These are phyloP conservation scores for Caenorhabditis afra DNA, from an alignment of 2,888 invertebrate genomes.

Conservation along the genomic window DNA sequence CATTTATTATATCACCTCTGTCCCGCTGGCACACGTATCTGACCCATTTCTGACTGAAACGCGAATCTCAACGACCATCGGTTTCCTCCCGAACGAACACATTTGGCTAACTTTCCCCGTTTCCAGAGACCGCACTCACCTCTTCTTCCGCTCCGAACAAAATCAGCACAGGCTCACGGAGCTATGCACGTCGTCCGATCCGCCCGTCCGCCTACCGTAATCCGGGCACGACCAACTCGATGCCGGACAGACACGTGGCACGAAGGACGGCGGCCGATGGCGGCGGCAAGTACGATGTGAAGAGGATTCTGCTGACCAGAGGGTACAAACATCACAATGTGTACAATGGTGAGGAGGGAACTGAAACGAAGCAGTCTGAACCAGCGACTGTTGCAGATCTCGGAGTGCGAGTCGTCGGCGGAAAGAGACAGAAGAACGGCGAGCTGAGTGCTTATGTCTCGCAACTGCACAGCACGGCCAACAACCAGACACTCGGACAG, in stretches of 20 bases:
- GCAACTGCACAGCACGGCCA: slow-evolving; percentile 83
- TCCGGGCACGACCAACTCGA: slow-evolving; percentile 34
- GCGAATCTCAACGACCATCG: slow-evolving; percentile 43
- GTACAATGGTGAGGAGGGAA: slow-evolving; percentile 67
- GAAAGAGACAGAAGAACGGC: slow-evolving; percentile 83
- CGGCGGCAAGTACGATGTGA: slow-evolving; percentile 80
- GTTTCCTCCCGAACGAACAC: slow-evolving; percentile 8
- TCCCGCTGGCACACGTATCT: neutral
- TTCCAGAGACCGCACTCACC: slow-evolving; percentile 41
- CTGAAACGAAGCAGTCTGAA: neutral
- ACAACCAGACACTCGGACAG: slow-evolving; percentile 84
- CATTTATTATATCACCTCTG: neutral
- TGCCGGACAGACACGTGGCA: slow-evolving; percentile 52
- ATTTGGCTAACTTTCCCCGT: slow-evolving; percentile 2
- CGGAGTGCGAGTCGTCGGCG: slow-evolving; percentile 85
- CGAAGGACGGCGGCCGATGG: slow-evolving; percentile 13
- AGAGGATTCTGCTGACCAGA: slow-evolving; percentile 83
- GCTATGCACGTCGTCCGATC: slow-evolving; percentile 54
- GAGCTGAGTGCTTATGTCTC: slow-evolving; percentile 84
- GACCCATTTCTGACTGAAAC: neutral
- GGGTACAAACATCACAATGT: slow-evolving; percentile 84
- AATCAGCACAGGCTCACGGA: slow-evolving; percentile 44
- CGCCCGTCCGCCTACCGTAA: slow-evolving; percentile 51
- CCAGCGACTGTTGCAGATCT: slow-evolving; percentile 81
- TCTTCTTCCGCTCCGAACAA: slow-evolving; percentile 26